Evolutionary conservation across 2,113 vertebrate species (phyloP).

Genomic region (Podocnemis expansa): DNA sequence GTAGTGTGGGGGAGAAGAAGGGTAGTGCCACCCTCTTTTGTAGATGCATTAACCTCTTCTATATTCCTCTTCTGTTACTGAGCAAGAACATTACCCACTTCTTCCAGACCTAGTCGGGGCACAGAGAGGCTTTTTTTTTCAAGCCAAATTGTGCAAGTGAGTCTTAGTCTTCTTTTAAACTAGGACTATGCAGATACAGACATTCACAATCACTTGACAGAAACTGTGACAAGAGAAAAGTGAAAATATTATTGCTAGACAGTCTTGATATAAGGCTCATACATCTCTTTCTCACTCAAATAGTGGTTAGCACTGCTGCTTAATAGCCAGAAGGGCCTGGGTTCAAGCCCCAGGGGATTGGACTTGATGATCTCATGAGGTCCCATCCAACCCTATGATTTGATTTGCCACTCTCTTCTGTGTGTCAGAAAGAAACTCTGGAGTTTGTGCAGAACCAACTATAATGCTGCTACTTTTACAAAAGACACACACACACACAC

Average conservation of each 20-base stretch:
- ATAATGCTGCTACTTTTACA: background rate
- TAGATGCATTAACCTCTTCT: background rate
- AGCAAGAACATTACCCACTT: background rate
- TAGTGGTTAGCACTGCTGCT: too few relatives aligned
- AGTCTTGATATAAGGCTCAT: accelerated
- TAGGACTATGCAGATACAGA: background rate
- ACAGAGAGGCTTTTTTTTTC: background rate
- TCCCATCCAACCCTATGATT: too few relatives aligned
- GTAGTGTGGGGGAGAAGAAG: background rate
- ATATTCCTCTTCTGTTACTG: background rate
- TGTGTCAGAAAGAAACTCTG: background rate
- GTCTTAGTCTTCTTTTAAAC: background rate
- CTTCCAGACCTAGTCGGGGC: background rate
- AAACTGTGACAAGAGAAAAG: background rate
- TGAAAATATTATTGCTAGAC: background rate
- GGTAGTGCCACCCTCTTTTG: background rate
- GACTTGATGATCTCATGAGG: too few relatives aligned
- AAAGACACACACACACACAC: too few relatives aligned
- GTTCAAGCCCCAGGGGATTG: too few relatives aligned
- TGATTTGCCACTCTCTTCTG: too few relatives aligned
- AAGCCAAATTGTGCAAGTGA: background rate
- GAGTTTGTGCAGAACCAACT: background rate
- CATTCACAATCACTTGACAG: background rate
- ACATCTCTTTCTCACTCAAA: background rate
- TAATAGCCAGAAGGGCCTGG: too few relatives aligned